Evolutionary conservation across 37 sponge, comb jelly and placozoan genomes (phyloP).

Genomic region (Halichondria panicea): DNA sequence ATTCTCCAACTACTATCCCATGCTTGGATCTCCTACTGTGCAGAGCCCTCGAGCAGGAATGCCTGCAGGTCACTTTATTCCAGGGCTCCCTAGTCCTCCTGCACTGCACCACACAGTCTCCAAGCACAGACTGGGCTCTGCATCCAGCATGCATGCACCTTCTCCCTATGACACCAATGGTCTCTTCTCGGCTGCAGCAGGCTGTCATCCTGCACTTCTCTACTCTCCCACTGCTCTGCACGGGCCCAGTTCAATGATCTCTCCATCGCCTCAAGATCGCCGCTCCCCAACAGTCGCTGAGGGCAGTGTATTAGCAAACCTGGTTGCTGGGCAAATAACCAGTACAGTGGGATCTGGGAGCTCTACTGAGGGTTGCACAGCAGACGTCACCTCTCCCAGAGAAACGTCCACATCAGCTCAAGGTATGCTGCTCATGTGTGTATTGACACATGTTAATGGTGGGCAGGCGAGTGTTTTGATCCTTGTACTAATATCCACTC

Average conservation of each 20-base stretch:
- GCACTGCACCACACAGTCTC: conserved; percentile 1
- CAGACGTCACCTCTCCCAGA: no score
- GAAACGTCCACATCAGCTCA: no score
- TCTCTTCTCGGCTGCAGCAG: background rate
- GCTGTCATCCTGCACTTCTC: conserved; percentile 6
- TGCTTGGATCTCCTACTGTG: conserved; percentile 40
- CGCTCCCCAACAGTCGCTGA: no score
- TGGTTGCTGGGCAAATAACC: no score
- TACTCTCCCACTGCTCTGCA: conserved; percentile 41
- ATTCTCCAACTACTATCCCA: conserved; percentile 30
- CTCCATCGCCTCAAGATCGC: no score
- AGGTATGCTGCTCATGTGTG: no score
- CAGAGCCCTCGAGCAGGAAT: conserved; percentile 49
- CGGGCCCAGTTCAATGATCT: conserved; percentile 4
- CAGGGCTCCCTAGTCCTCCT: conserved; percentile 20
- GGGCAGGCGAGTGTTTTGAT: no score
- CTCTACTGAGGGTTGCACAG: no score
- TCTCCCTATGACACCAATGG: conserved; percentile 34
- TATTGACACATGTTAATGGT: no score
- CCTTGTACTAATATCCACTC: no score
- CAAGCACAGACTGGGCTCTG: conserved; percentile 13
- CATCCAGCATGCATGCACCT: conserved; percentile 47
- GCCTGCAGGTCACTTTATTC: conserved; percentile 28
- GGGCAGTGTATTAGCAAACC: no score
- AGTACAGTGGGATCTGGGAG: no score